Base-by-base conservation (phyloP, 1,140 invertebrate species). In the Drosophila aff. region DNA sequence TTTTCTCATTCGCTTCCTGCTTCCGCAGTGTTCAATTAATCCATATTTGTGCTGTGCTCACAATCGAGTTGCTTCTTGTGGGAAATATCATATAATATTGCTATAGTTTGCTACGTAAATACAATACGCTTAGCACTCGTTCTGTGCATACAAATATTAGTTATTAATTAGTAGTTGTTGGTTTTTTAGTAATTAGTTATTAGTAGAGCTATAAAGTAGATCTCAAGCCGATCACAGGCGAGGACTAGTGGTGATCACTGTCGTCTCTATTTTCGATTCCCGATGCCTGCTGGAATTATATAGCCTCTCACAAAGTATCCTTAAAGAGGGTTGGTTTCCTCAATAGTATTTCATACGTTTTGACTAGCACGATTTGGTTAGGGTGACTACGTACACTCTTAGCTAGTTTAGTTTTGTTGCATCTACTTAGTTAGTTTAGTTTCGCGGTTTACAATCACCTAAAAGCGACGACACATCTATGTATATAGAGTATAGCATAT, bases 51-150 rank as follows among this genome's bases (percentile, higher is more conserved):
- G 81, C 81, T 80, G 81, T 81, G 73, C 61, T 82, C 66, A 78
- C 58, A 55, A 58, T 74, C 59, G 36, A 38, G 52, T 63, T 50
- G 36, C 31, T 53, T 59, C 13, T 57, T 26, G 68, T 46, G 64
- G 64, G 52, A 74, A 85, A 76, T 87, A 86, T 86, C 83, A 87
- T 65, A 62, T 82, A 86, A 86, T 86, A 86, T 86, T 86, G 82
- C 82, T 87, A 79, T 87, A 76, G 69, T 87, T 82, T 81, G 47
- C 55, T 44, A 59, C 26, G 57, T 50, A 77, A 50, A 65, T 58
- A 66, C 53, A 50, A 47, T 63, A 60, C 55, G 49, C 52, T 74
- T 23, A n/a, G 49, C 71, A 59, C 38, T 60, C 26, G 31, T 23
- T 68, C 38, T 59, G 79, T 76, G 60, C 60, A 41, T 44, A 63